A percentile compares a stretch with the other conserved stretches of the same genome.
phyloP scores from a whole-genome alignment of 2,113 vertebrate genomes.

The Pithys albifrons region DNA sequence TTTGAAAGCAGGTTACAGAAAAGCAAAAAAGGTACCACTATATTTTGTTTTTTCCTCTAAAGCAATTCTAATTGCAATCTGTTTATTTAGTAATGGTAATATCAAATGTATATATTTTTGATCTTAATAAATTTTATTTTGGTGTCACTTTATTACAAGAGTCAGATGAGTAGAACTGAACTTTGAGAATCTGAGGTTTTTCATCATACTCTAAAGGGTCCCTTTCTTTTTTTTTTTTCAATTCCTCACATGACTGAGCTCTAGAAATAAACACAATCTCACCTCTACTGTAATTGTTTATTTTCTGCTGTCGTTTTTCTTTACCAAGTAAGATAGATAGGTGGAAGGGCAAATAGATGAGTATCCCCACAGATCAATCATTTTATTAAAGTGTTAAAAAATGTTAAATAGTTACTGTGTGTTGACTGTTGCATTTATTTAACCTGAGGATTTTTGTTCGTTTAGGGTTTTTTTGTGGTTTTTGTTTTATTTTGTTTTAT shows the following conservation, averaged over 20 bases:
- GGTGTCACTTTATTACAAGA: neutral
- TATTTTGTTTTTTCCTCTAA: neutral
- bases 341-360: neutral
- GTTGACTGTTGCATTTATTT: neutral
- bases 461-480: too few relatives aligned
- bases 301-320: neutral
- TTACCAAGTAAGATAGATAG: neutral
- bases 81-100: neutral
- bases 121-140: neutral
- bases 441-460: neutral
- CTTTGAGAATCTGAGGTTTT: neutral
- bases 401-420: neutral
- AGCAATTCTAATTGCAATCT: neutral
- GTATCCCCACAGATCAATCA: accelerated
- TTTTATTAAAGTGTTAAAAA: neutral
- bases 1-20: neutral
- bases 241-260: neutral
- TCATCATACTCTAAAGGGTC: neutral
- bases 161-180: neutral
- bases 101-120: neutral
- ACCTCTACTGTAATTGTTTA: neutral
- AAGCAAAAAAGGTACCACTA: neutral
- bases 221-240: neutral
- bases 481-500: neutral
- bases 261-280: neutral